These are phyloP conservation scores for Geophilus truncorum DNA, from an alignment of 2,888 invertebrate genomes.

Conservation along the genomic window DNA sequence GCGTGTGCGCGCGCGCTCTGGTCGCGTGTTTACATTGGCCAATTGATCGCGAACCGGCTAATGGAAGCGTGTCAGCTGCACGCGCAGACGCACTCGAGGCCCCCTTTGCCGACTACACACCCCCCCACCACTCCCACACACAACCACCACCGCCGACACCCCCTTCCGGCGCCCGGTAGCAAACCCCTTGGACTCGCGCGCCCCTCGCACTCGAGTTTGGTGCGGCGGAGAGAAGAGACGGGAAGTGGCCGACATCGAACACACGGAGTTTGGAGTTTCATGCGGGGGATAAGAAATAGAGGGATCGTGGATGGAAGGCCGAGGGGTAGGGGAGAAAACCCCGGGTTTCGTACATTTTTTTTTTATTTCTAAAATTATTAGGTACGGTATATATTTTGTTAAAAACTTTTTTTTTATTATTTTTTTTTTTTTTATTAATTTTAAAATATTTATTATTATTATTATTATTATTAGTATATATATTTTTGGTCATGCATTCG, in stretches of 20 bases:
- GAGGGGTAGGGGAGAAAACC: too few species aligned
- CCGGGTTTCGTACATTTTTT: too few species aligned
- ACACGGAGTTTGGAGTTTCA: not conserved
- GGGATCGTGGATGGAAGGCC: too few species aligned
- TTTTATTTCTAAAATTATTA: too few species aligned
- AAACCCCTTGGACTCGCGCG: not conserved
- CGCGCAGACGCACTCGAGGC: constrained; percentile 1
- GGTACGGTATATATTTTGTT: not conserved
- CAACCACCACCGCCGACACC: not conserved
- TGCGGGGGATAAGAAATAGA: not conserved
- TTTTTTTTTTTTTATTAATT: not conserved
- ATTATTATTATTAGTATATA: not conserved
- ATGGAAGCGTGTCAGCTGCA: constrained; percentile 10
- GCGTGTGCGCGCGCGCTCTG: constrained; percentile 3
- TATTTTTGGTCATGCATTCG: not conserved
- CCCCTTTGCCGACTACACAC: not conserved
- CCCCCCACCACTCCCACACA: not conserved
- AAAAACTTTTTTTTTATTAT: too few species aligned
- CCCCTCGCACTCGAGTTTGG: not conserved
- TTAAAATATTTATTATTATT: not conserved
- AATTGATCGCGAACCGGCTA: constrained; percentile 10
- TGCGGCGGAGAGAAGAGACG: not conserved
- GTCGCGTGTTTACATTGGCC: constrained; percentile 10
- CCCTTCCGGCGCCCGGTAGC: not conserved
- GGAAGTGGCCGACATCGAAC: not conserved